phyloP scores from a whole-genome alignment of 2,888 invertebrate species.

The Belgica antarctica region DNA sequence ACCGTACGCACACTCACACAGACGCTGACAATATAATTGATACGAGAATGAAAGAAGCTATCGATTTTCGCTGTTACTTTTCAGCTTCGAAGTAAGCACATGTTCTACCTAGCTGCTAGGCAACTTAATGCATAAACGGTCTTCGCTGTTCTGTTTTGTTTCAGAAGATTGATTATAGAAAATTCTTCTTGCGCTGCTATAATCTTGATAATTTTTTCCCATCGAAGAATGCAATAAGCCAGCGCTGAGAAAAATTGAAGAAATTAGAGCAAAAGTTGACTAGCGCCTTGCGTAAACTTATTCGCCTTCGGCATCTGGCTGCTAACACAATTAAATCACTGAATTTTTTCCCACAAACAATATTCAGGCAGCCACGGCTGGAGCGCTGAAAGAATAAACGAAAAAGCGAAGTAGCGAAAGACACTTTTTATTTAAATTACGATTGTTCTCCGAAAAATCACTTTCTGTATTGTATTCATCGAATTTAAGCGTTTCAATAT shows the following conservation, averaged over 20 bases:
- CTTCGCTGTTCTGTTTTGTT: slow-evolving; percentile 17
- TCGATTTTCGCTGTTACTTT: background rate
- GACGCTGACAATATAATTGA: slow-evolving; percentile 41
- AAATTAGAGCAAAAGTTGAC: slow-evolving; percentile 37
- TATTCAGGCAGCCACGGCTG: background rate
- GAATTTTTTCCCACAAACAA: slow-evolving; percentile 39
- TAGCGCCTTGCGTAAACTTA: slow-evolving; percentile 32
- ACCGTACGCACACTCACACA: slow-evolving; percentile 31
- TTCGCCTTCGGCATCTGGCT: slow-evolving; percentile 36
- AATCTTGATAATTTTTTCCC: slow-evolving; percentile 39
- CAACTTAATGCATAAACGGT: slow-evolving; percentile 33
- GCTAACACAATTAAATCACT: slow-evolving; percentile 42
- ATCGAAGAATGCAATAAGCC: background rate
- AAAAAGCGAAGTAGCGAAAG: slow-evolving; percentile 29
- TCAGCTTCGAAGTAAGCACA: slow-evolving; percentile 32
- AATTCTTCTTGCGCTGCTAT: slow-evolving; percentile 26
- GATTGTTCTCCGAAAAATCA: slow-evolving; percentile 37
- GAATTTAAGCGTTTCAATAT: slow-evolving; percentile 33
- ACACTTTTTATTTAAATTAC: slow-evolving; percentile 40
- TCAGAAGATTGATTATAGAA: slow-evolving; percentile 39
- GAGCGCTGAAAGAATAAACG: too few species aligned
- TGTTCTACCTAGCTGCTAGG: slow-evolving; percentile 18
- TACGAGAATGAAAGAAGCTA: slow-evolving; percentile 31
- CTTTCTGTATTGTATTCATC: slow-evolving; percentile 37
- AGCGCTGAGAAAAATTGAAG: background rate